These are phyloP conservation scores for Melikaiella ostensackeni DNA, from an alignment of 2,888 invertebrate species.

Conservation along the genomic window DNA sequence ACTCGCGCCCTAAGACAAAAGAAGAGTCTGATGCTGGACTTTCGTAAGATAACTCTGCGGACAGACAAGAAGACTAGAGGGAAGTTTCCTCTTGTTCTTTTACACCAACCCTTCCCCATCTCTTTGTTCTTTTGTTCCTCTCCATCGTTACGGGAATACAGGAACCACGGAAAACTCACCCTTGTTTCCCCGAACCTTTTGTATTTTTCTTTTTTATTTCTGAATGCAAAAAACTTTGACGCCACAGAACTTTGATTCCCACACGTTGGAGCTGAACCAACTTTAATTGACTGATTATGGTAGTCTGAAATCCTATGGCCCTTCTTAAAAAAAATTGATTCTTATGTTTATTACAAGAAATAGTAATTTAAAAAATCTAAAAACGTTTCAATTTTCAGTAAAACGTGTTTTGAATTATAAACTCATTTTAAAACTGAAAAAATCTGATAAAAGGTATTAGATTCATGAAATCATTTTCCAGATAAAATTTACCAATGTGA, in stretches of 20 bases:
- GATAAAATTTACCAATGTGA: too few relatives aligned
- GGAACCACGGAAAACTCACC: not conserved
- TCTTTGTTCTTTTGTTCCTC: conserved; percentile 26
- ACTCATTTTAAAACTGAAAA: too few relatives aligned
- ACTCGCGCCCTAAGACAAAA: conserved; percentile 15
- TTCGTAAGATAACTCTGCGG: conserved; percentile 16
- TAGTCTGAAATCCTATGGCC: too few relatives aligned
- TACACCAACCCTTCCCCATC: not conserved
- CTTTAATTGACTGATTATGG: too few relatives aligned
- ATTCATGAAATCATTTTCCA: too few relatives aligned
- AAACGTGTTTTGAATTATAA: too few relatives aligned
- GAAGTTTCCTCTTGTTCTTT: conserved; percentile 6
- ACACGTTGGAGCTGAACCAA: too few relatives aligned
- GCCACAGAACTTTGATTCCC: not conserved
- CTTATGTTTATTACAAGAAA: too few relatives aligned
- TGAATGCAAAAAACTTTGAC: not conserved
- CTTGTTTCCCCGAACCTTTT: not conserved
- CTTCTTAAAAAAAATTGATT: too few relatives aligned
- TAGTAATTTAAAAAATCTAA: too few relatives aligned
- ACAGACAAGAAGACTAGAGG: not conserved
- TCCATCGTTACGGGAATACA: not conserved
- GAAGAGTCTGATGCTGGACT: conserved; percentile 22
- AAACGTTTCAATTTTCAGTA: too few relatives aligned
- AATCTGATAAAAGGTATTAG: too few relatives aligned
- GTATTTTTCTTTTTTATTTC: not conserved